Evolutionary conservation across 2,888 invertebrate species (phyloP), one percentile per base, ranked within the genome.

Genomic region (Epiblema foenella): DNA sequence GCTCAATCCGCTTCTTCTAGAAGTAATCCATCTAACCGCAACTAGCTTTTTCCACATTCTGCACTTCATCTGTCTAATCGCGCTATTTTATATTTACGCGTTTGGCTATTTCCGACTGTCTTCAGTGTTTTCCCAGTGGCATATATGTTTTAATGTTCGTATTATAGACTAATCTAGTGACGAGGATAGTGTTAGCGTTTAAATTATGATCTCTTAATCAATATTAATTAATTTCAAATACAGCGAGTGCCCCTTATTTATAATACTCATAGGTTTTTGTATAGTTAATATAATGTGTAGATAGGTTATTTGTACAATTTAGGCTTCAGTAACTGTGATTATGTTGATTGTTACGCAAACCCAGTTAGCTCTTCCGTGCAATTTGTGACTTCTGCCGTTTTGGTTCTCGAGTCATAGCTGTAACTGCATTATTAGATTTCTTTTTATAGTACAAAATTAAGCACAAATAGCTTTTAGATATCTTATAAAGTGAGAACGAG

Each of bases 181-280:
- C 88, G 80, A 78, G 84, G 79, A 86, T 90, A 92, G 90, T 80
- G 85, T 81, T 92, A 92, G 90, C 81, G 85, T 88, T 84, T 91
- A 90, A 91, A 91, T 89, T 93, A 93, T 93, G 93, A 93, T 93
- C 93, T 93, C 93, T 93, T 93, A 93, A 93, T 93, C 91, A 91
- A 88, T 93, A 93, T 92, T 93, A 93, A 93, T 93, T 90, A 90
- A 90, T 90, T 92, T 90, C 87, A 85, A 88, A 80, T 87, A 85
- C 86, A 88, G 87, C 82, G 81, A 85, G 78, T 86, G 85, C 87
- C 85, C 85, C 82, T 89, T 89, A 92, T 93, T 93, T 92, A 93
- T 92, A 93, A 93, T 93, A 93, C 93, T 93, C 93, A 92, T 92
- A 93, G 90, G 92, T 89, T 89, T 89, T 86, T 88, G 84, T 88